Evolutionary conservation across 2,888 invertebrate genomes (phyloP).

Genomic region (Apamea crenata): DNA sequence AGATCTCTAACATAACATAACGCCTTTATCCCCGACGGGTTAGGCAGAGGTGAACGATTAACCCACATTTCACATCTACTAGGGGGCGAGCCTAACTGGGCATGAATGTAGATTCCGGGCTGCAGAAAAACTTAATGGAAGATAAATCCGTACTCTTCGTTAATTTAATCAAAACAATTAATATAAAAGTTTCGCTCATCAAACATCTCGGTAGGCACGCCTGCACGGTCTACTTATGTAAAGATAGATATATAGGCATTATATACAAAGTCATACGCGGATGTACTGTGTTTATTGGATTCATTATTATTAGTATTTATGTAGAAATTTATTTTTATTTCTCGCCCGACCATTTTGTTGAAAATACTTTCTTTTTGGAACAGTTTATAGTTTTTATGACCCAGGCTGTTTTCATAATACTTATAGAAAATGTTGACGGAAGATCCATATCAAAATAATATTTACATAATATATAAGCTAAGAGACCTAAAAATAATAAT

Average conservation of each 20-base stretch:
- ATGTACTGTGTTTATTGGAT: slow-evolving; percentile 28
- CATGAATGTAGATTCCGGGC: neutral
- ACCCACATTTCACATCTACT: neutral
- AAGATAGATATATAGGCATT: slow-evolving; percentile 44
- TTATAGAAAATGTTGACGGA: neutral
- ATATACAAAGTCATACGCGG: slow-evolving; percentile 40
- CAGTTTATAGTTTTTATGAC: neutral
- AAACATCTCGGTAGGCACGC: slow-evolving; percentile 10
- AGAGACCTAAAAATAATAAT: no score
- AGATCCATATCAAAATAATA: neutral
- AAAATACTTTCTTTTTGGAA: neutral
- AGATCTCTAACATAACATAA: neutral
- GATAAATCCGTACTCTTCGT: neutral
- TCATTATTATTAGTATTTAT: neutral
- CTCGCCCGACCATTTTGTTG: neutral
- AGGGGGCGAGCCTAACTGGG: neutral
- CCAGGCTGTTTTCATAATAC: neutral
- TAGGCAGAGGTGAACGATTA: neutral
- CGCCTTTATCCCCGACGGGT: no score
- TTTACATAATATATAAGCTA: neutral
- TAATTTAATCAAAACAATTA: slow-evolving; percentile 26
- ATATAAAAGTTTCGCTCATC: slow-evolving; percentile 28
- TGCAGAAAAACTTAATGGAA: neutral
- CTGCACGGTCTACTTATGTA: slow-evolving; percentile 51
- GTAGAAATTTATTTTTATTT: neutral